phyloP scores from a whole-genome alignment of 2,113 vertebrate species.

The Ictalurus furcatus region DNA sequence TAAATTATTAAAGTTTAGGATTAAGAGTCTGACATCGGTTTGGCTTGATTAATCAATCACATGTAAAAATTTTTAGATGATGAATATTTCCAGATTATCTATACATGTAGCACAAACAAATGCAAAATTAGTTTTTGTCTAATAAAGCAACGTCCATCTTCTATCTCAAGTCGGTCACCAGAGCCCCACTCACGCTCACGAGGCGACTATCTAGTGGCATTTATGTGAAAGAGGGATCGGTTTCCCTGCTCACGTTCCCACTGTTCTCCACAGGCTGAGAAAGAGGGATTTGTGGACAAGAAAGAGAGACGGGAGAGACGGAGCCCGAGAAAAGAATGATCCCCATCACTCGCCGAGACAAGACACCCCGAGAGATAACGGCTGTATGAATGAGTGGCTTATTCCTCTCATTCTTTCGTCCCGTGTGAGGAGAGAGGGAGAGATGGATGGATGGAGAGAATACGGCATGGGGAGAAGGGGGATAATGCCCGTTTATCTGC shows the following conservation, averaged over 20 bases:
- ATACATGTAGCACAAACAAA: not conserved
- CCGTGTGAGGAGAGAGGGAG: slow-evolving; percentile 59
- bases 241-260: slow-evolving; percentile 35
- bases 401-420: slow-evolving; percentile 42
- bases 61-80: not conserved
- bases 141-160: not conserved
- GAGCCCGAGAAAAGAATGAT: slow-evolving; percentile 57
- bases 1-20: not conserved
- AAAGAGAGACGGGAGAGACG: slow-evolving; percentile 47
- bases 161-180: not conserved
- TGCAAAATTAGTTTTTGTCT: not conserved
- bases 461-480: slow-evolving; percentile 48
- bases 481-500: slow-evolving; percentile 93
- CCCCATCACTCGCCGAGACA: slow-evolving; percentile 69
- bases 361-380: slow-evolving; percentile 84
- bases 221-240: slow-evolving; percentile 71
- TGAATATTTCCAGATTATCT: not conserved
- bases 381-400: slow-evolving; percentile 74
- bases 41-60: not conserved
- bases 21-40: not conserved
- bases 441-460: slow-evolving; percentile 49
- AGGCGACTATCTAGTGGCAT: slow-evolving; percentile 28
- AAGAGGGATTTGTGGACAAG: slow-evolving; percentile 43
- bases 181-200: slow-evolving; percentile 33
- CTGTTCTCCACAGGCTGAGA: slow-evolving; percentile 50